A percentile compares a stretch with the other conserved stretches of the same genome.
phyloP scores from a whole-genome alignment of 2,888 invertebrate genomes.

The Eretmocerus hayati region DNA sequence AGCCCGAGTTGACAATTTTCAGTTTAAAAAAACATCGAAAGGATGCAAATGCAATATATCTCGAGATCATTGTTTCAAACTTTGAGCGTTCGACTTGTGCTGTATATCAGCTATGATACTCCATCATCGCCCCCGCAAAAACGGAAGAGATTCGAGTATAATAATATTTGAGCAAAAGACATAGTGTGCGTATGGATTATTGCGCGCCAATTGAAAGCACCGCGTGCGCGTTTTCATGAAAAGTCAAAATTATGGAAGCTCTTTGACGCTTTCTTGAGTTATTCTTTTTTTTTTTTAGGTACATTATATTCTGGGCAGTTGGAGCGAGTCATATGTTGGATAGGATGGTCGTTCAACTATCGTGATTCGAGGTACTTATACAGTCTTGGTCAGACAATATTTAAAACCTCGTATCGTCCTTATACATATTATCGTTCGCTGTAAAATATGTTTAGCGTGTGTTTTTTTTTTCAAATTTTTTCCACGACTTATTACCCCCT shows the following conservation, averaged over 20 bases:
- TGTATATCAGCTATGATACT: no score
- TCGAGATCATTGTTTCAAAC: neutral
- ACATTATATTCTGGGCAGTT: neutral
- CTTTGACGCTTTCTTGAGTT: slow-evolving; percentile 2
- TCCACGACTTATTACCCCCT: slow-evolving; percentile 9
- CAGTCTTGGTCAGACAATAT: no score
- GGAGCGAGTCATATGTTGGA: neutral
- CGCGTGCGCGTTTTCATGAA: neutral
- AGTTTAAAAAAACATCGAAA: no score
- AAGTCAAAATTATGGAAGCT: slow-evolving; percentile 11
- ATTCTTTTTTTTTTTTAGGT: no score
- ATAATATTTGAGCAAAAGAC: neutral
- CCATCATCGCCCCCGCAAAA: neutral
- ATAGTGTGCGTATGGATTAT: slow-evolving; percentile 1
- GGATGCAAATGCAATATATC: no score
- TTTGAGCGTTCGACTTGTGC: neutral
- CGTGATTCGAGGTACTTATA: neutral
- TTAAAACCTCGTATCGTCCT: no score
- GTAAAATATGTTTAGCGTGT: slow-evolving; percentile 9
- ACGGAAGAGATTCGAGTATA: neutral
- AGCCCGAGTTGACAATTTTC: no score
- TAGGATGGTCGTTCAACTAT: neutral
- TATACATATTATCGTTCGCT: slow-evolving; percentile 18
- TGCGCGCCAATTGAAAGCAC: neutral
- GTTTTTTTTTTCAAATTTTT: slow-evolving; percentile 28